Evolutionary conservation across 2,888 invertebrate species (phyloP).

Genomic region (Barypeithes pellucidus): DNA sequence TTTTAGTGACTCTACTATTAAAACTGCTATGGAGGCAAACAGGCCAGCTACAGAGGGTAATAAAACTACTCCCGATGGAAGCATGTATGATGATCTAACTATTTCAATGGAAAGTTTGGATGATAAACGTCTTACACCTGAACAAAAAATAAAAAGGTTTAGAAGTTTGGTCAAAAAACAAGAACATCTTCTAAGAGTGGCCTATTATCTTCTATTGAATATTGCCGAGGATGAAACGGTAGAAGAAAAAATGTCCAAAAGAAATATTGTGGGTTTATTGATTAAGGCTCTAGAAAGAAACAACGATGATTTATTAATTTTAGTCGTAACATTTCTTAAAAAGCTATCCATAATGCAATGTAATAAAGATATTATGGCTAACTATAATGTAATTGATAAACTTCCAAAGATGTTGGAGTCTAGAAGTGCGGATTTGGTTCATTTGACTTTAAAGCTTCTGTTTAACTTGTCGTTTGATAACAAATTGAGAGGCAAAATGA

Average conservation of each 20-base stretch:
- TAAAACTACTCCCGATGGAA: slow-evolving; percentile 75
- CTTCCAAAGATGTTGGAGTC: slow-evolving; percentile 84
- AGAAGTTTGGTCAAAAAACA: slow-evolving; percentile 93
- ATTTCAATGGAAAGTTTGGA: slow-evolving; percentile 69
- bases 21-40: slow-evolving; percentile 41
- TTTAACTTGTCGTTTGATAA: slow-evolving; percentile 97
- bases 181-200: slow-evolving; percentile 92
- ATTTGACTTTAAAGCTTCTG: slow-evolving; percentile 89
- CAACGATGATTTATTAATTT: slow-evolving; percentile 90
- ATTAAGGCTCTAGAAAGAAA: slow-evolving; percentile 92
- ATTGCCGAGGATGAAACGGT: slow-evolving; percentile 96
- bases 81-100: slow-evolving; percentile 77
- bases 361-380: slow-evolving; percentile 94
- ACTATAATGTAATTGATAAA: slow-evolving; percentile 86
- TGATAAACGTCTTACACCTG: slow-evolving; percentile 67
- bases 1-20: slow-evolving; percentile 75
- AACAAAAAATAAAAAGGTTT: slow-evolving; percentile 79
- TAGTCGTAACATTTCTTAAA: slow-evolving; percentile 94
- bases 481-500: slow-evolving; percentile 89
- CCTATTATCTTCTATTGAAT: slow-evolving; percentile 93
- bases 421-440: slow-evolving; percentile 78
- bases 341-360: slow-evolving; percentile 95
- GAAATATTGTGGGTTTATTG: slow-evolving; percentile 90
- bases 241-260: slow-evolving; percentile 97
- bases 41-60: slow-evolving; percentile 24